These are phyloP conservation scores for Cotesia typhae DNA, from an alignment of 1,140 invertebrate species.

Conservation along the genomic window DNA sequence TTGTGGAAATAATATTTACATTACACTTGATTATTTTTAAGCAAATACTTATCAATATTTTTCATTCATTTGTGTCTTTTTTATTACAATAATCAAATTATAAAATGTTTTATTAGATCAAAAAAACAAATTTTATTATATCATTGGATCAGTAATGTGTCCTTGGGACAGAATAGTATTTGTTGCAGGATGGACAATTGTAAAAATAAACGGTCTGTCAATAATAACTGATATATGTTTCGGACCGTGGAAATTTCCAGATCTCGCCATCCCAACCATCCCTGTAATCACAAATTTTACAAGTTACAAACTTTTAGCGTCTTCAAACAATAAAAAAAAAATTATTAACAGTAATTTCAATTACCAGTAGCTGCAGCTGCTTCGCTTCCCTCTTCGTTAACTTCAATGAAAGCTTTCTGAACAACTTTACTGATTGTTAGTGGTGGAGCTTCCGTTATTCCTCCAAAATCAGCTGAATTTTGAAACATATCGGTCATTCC, in stretches of 20 bases:
- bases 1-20: too few species aligned
- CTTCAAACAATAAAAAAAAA: not conserved
- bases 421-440: slow-evolving; percentile 66
- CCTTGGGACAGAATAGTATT: too few species aligned
- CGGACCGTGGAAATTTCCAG: too few species aligned
- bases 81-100: not conserved
- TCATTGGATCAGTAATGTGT: too few species aligned
- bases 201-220: too few species aligned
- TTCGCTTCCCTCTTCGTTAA: slow-evolving; percentile 72
- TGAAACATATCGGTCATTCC: slow-evolving; percentile 66
- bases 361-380: slow-evolving; percentile 68
- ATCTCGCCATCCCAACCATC: too few species aligned
- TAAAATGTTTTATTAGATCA: not conserved
- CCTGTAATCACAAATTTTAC: not conserved
- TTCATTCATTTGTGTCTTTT: too few species aligned
- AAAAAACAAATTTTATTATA: too few species aligned
- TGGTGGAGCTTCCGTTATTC: slow-evolving; percentile 55
- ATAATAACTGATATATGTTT: not conserved
- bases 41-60: too few species aligned
- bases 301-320: too few species aligned
- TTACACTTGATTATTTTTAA: too few species aligned
- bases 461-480: slow-evolving; percentile 65
- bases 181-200: too few species aligned
- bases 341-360: slow-evolving; percentile 1
- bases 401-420: slow-evolving; percentile 71